Evolutionary conservation across 2,888 invertebrate genomes (phyloP).

Genomic region (Drosophila lutescens): DNA sequence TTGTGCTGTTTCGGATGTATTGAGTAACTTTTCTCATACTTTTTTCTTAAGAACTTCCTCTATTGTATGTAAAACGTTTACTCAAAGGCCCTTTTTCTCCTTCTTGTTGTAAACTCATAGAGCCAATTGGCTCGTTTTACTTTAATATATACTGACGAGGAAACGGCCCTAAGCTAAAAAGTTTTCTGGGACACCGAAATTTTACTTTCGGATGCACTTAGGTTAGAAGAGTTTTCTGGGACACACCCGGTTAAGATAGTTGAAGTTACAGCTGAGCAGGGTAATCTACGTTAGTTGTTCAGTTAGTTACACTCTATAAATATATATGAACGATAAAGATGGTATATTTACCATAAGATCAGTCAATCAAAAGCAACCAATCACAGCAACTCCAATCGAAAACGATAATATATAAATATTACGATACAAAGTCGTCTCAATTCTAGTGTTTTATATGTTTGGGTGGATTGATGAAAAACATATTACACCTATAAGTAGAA

Average conservation of each 20-base stretch:
- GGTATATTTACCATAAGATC: conserved; percentile 14
- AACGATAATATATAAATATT: conserved; percentile 42
- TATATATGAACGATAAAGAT: conserved; percentile 2
- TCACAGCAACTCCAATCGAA: conserved; percentile 19
- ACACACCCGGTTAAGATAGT: conserved; percentile 54
- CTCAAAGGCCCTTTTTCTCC: too few species aligned
- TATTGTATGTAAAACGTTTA: too few species aligned
- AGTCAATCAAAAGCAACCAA: conserved; percentile 25
- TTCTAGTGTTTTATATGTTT: background rate
- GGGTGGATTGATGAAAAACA: background rate
- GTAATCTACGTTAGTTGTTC: conserved; percentile 4
- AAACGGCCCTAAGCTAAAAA: background rate
- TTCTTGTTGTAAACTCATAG: too few species aligned
- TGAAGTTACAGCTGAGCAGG: conserved; percentile 53
- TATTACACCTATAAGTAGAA: too few species aligned
- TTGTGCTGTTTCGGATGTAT: background rate
- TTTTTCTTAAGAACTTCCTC: background rate
- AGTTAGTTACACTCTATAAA: conserved; percentile 2
- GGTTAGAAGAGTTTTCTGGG: background rate
- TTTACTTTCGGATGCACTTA: background rate
- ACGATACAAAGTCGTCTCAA: conserved; percentile 32
- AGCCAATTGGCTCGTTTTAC: too few species aligned
- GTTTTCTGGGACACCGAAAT: background rate
- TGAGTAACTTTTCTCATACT: background rate
- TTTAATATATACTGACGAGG: too few species aligned